Evolutionary conservation across 1,140 invertebrate genomes (phyloP).

Genomic region (Oryctes rhinoceros): DNA sequence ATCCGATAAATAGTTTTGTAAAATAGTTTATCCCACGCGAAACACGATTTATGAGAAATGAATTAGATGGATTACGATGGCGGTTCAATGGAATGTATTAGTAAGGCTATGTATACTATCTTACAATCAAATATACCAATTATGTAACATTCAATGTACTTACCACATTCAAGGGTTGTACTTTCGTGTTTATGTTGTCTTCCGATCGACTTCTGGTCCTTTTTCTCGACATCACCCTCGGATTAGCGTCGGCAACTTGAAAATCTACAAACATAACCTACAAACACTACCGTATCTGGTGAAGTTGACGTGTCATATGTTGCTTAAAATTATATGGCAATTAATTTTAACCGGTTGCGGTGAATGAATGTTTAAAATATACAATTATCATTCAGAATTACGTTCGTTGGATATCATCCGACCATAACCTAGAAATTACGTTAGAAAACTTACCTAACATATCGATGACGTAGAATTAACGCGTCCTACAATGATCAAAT

Average conservation of each 20-base stretch:
- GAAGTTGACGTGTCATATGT: conserved; percentile 24
- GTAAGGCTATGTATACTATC: background rate
- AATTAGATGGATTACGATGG: too few species aligned
- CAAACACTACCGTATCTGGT: background rate
- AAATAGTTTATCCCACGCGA: too few species aligned
- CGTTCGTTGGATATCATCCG: background rate
- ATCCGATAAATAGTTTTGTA: too few species aligned
- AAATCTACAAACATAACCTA: conserved; percentile 34
- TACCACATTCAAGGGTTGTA: conserved; percentile 52
- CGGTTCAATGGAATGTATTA: background rate
- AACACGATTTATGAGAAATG: too few species aligned
- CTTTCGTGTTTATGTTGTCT: conserved; percentile 51
- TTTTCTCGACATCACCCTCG: conserved; percentile 57
- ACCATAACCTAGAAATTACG: background rate
- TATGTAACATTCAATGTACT: conserved; percentile 40
- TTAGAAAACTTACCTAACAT: conserved; percentile 17
- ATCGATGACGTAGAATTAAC: background rate
- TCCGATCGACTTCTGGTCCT: conserved; percentile 58
- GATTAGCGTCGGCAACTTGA: background rate
- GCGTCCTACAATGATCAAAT: background rate
- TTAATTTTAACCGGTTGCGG: background rate
- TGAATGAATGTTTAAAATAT: conserved; percentile 14
- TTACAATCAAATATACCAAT: background rate
- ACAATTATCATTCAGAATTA: background rate
- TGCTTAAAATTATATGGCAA: background rate